Evolutionary conservation across 37 sponge, comb jelly and placozoan species (phyloP).

Genomic region (Aplysina aerophoba): DNA sequence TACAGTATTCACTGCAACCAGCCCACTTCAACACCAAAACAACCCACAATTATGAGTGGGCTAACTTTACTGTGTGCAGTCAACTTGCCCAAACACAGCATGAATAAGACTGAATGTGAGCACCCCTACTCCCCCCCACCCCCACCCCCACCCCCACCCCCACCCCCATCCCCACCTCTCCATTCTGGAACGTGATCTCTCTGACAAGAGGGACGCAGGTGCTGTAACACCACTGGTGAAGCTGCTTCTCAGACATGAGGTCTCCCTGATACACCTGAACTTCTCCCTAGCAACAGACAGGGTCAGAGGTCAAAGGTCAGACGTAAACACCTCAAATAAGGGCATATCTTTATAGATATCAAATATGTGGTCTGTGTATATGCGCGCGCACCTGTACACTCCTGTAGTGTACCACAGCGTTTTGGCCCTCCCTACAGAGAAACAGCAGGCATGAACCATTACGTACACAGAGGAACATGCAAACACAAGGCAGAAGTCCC

Average conservation of each 20-base stretch:
- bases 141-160: too few relatives aligned
- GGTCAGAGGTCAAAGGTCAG: neutral
- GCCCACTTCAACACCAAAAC: too few relatives aligned
- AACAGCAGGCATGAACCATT: too few relatives aligned
- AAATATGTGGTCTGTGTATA: neutral
- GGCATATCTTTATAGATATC: neutral
- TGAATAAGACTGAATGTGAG: neutral
- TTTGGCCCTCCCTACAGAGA: too few relatives aligned
- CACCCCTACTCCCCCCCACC: neutral
- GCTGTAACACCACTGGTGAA: constrained; percentile 69
- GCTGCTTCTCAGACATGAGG: neutral
- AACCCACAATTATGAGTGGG: too few relatives aligned
- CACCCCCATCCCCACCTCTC: constrained; percentile 79
- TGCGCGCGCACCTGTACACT: neutral
- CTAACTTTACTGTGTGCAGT: too few relatives aligned
- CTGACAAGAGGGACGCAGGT: constrained; percentile 91
- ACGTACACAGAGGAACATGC: too few relatives aligned
- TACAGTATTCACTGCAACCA: too few relatives aligned
- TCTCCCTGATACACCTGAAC: constrained; percentile 31
- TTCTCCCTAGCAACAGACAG: constrained; percentile 1
- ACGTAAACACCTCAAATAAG: neutral
- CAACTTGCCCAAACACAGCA: neutral
- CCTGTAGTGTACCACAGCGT: neutral
- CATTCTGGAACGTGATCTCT: constrained; percentile 98
- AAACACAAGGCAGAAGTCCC: too few relatives aligned